Percentiles rank a stretch among this genome's conserved stretches.
Conservation (phyloP, 2,113 vertebrate species). For the Aythya baeri region DNA sequence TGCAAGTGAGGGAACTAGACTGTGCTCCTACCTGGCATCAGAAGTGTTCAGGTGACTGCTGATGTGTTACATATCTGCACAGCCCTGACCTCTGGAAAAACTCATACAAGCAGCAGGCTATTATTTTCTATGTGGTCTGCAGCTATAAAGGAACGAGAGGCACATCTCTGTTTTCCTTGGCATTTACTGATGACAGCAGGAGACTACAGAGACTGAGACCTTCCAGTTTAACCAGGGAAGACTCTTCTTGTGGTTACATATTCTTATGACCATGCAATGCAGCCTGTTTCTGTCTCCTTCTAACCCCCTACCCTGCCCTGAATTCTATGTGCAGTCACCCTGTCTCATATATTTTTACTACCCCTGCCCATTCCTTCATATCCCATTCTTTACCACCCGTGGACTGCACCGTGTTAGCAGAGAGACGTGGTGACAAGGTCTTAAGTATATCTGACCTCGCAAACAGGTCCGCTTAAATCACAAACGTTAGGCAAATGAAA, state of each 20-base stretch:
- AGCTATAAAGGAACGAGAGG: not conserved
- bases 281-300: not conserved
- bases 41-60: not conserved
- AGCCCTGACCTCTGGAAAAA: not conserved
- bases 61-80: not conserved
- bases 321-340: not conserved
- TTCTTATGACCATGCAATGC: not conserved
- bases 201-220: not conserved
- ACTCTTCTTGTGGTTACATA: not conserved
- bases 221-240: not conserved
- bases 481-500: not conserved
- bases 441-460: not conserved
- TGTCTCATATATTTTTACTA: not conserved
- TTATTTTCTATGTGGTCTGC: not conserved
- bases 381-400: not conserved
- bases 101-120: not conserved
- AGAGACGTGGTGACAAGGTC: not conserved
- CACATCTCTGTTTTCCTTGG: not conserved
- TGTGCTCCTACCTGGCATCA: not conserved
- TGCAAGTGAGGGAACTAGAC: not conserved
- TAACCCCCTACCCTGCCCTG: not conserved
- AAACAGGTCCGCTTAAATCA: not conserved
- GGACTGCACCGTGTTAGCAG: not conserved
- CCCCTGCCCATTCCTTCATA: not conserved
- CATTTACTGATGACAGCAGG: not conserved